A percentile compares a stretch with the other conserved stretches of the same genome.
Conservation (phyloP, 2,113 vertebrate species). For the Microtus oregoni region DNA sequence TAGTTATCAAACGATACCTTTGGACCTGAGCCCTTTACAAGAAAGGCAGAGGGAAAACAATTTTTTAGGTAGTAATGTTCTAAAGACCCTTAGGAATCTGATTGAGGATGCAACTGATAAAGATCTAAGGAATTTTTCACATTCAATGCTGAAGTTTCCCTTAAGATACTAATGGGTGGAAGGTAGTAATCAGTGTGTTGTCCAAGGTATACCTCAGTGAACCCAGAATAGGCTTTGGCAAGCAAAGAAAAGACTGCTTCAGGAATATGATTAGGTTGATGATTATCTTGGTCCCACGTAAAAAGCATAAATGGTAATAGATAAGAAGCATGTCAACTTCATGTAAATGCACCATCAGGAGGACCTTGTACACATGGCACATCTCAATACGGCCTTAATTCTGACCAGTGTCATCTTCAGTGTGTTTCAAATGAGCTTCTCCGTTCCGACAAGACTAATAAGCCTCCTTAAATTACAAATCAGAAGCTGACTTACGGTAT, state of each 20-base stretch:
- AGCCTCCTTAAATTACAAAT: conserved; percentile 87
- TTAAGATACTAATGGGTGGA: conserved; percentile 47
- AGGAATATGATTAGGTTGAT: conserved; percentile 58
- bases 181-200: conserved; percentile 42
- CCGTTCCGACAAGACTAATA: conserved; percentile 87
- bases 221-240: background rate
- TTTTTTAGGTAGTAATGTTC: conserved; percentile 61
- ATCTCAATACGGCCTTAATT: conserved; percentile 75
- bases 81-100: conserved; percentile 42
- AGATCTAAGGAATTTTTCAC: conserved; percentile 48
- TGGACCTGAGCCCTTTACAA: conserved; percentile 14
- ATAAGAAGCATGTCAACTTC: background rate
- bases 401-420: conserved; percentile 79
- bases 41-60: background rate
- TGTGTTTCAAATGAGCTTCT: conserved; percentile 83
- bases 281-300: conserved; percentile 71
- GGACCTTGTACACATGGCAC: background rate
- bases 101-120: conserved; percentile 40
- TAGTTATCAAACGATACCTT: background rate
- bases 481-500: conserved; percentile 86
- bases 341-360: background rate
- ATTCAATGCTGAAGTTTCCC: conserved; percentile 45
- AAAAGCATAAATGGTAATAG: conserved; percentile 72
- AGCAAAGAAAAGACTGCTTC: background rate
- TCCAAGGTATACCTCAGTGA: background rate